Base-by-base conservation (phyloP, 2,888 invertebrate genomes). In the Perizoma flavofasciatum region DNA sequence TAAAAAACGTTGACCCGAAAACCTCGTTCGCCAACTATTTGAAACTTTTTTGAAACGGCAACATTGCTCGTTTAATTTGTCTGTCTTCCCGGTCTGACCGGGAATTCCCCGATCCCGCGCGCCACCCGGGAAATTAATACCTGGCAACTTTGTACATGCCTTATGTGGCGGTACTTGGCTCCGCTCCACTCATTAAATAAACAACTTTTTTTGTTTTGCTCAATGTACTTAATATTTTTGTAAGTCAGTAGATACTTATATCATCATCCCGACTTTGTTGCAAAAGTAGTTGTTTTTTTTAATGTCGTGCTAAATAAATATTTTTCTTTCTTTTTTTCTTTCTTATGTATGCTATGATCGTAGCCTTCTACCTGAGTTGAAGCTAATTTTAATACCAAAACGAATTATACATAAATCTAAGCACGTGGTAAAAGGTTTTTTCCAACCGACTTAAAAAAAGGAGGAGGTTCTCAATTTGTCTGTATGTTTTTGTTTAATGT, bases 71-170 rank as follows among this genome's bases (percentile, higher is more conserved):
- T 65, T 65, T 69, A 66, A 69, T 69, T 67, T 62, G 69, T 63
- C 65, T 70, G 75, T 71, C 69, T 72, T 73, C 62, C 61, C 60
- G 57, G 51, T 63, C 59, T 69, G 67, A 63, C 52, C 65, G 72
- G 67, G 74, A 75, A 75, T 78, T 77, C 69, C 68, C 73, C 70
- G 73, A 63, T 54, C 44, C 60, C 33, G 63, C 65, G 75, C 76
- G 75, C 76, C 77, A 79, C 70, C 66, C 74, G 79, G 83, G 79
- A 82, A 81, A 84, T 83, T 82, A 82, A 77, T 77, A 77, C 77
- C 81, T 73, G 77, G 69, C 67, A 79, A 82, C 78, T 81, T 82
- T 73, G 70, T 71, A 69, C 71, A 67, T 69, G 69, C 49, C 55
- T 41, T 49, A 45, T 49, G 47, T 73, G n/a, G 6, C 11, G 67